Evolutionary conservation across 2,797 vertebrate genomes (phyloP).

Genomic region (Eleutherodactylus coqui): DNA sequence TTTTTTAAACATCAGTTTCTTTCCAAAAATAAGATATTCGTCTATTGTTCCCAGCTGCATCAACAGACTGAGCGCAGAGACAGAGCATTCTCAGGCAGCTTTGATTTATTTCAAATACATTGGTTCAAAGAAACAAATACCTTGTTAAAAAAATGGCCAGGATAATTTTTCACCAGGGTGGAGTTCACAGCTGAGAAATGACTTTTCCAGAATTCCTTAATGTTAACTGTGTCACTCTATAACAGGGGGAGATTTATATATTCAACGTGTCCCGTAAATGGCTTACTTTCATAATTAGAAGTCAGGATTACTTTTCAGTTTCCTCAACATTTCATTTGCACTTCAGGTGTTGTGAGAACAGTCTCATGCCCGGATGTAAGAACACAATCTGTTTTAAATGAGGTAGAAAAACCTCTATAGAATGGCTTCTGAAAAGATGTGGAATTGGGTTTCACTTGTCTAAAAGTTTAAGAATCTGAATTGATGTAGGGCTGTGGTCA

Average conservation of each 20-base stretch:
- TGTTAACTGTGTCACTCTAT: background rate
- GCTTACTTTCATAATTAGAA: slow-evolving; percentile 16
- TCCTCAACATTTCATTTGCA: slow-evolving; percentile 36
- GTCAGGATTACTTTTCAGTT: slow-evolving; percentile 6
- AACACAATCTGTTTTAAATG: slow-evolving; percentile 27
- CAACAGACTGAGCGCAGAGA: slow-evolving; percentile 54
- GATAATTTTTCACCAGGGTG: slow-evolving; percentile 53
- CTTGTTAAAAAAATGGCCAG: slow-evolving; percentile 41
- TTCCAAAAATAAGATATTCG: slow-evolving; percentile 64
- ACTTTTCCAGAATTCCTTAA: slow-evolving; percentile 17
- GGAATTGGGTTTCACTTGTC: slow-evolving; percentile 48
- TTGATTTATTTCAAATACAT: slow-evolving; percentile 61
- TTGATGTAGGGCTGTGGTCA: slow-evolving; percentile 14
- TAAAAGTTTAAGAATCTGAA: slow-evolving; percentile 41
- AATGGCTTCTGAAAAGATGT: slow-evolving; percentile 5
- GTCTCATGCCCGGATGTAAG: slow-evolving; percentile 2
- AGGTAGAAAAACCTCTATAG: slow-evolving; percentile 38
- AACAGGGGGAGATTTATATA: background rate
- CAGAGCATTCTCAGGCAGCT: slow-evolving; percentile 52
- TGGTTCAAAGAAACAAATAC: slow-evolving; percentile 57
- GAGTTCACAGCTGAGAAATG: slow-evolving; percentile 22
- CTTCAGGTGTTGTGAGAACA: slow-evolving; percentile 33
- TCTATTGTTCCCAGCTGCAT: slow-evolving; percentile 64
- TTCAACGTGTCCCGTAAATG: background rate
- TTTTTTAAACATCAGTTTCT: slow-evolving; percentile 57